A percentile compares a stretch with the other conserved stretches of the same genome.
Evolutionary conservation across 2,888 invertebrate species (phyloP).

Genomic region (Matsumyia berberina): DNA sequence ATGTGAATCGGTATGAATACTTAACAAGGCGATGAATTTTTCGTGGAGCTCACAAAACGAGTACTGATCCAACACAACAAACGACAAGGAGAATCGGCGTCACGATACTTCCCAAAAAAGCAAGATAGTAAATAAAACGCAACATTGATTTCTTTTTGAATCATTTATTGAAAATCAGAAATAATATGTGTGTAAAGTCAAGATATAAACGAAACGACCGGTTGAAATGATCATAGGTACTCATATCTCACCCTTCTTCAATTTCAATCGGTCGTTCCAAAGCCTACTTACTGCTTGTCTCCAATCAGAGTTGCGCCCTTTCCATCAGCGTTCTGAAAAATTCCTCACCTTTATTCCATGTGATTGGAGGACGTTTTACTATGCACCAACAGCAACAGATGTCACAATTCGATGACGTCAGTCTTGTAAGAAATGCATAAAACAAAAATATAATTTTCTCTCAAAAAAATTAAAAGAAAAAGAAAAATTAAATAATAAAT

Average conservation of each 20-base stretch:
- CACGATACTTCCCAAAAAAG: too few relatives aligned
- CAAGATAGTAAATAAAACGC: conserved; percentile 1
- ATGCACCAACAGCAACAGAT: conserved; percentile 35
- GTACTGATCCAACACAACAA: too few relatives aligned
- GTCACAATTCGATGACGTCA: conserved; percentile 50
- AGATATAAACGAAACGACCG: conserved; percentile 5
- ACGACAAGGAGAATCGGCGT: too few relatives aligned
- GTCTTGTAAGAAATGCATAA: conserved; percentile 71
- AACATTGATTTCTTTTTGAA: not conserved
- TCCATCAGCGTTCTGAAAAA: conserved; percentile 9
- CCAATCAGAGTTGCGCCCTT: conserved; percentile 14
- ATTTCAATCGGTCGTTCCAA: conserved; percentile 5
- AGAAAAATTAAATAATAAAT: conserved; percentile 26
- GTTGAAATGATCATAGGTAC: not conserved
- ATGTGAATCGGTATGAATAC: too few relatives aligned
- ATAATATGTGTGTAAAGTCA: not conserved
- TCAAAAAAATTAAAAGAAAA: conserved; percentile 26
- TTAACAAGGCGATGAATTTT: too few relatives aligned
- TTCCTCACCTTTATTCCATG: not conserved
- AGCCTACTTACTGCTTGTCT: conserved; percentile 32
- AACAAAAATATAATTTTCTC: conserved; percentile 59
- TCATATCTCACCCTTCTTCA: not conserved
- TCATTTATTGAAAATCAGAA: conserved; percentile 16
- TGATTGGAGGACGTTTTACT: not conserved
- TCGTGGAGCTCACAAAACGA: too few relatives aligned